Evolutionary conservation across 2,113 vertebrate genomes (phyloP), one percentile per base, ranked within the genome.

Genomic region (Chlamydotis undulata): DNA sequence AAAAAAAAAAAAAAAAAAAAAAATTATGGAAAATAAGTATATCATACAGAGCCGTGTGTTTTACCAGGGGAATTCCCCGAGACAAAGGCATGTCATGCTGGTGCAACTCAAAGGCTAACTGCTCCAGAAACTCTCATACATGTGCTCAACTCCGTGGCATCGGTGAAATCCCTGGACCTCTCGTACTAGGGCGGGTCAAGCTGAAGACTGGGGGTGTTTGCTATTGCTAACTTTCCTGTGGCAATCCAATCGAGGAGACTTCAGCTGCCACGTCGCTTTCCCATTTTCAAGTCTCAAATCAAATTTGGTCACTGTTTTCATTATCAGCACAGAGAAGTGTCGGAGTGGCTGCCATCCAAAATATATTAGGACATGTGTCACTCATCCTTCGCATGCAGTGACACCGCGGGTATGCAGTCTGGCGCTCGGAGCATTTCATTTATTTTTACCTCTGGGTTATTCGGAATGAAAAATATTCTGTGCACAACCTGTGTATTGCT

Each of bases 161-260:
- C 2, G 10, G 3, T 5, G 60, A 41, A 9, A 71, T 5, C 23
- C 68, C 61, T 1, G 9, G 15, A 22, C 10, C 33, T 29, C 49
- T 19, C 0, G 0, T 7, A 24, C 8, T 0, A 22, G 22, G 7
- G 10, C 9, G 8, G 8, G 17, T 23, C 25, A 33, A 50, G 23
- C 21, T 39, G 70, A 67, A 67, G 24, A 17, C 17, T 2, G 4
- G 47, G 50, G 14, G 23, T 81, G 18, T 17, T 63, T 87, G 26
- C 37, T 33, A 4, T 14, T 33, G 37, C 52, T 11, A 22, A 4
- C 19, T 47, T 59, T 33, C 25, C 74, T 37, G 4, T 7, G 53
- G 69, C 68, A 89, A 57, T 55, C 68, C 63, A 90, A 60, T 31
- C 0, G 0, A 92, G 4, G 8, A 76, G 59, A 29, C 78, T 60